Evolutionary conservation across 2,797 vertebrate genomes (phyloP).

Genomic region (Ctenopoma kingsleyae): DNA sequence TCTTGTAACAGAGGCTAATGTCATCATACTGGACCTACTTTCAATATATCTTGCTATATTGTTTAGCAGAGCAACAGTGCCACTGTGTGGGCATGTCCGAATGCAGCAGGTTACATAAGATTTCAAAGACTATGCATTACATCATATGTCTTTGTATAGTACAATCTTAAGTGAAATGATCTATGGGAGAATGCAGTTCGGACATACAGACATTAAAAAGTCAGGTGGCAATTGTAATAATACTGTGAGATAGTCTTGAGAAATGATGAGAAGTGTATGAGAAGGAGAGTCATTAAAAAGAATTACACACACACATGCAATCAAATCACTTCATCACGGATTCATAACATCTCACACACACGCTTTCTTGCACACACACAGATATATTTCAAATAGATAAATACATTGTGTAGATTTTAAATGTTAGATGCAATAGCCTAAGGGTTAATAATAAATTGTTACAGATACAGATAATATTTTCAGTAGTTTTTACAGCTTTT

Average conservation of each 20-base stretch:
- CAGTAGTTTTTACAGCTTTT: no score
- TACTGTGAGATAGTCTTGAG: not conserved
- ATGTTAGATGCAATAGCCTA: no score
- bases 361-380: not conserved
- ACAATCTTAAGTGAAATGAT: not conserved
- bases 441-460: no score
- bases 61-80: constrained; percentile 76
- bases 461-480: no score
- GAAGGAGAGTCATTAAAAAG: not conserved
- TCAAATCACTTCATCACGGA: not conserved
- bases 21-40: constrained; percentile 68
- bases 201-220: not conserved
- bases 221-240: not conserved
- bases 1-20: constrained; percentile 64
- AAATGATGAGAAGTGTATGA: not conserved
- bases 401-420: no score
- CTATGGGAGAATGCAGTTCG: not conserved
- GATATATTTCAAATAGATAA: not conserved
- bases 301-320: not conserved
- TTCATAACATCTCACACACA: not conserved
- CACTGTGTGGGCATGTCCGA: constrained; percentile 68
- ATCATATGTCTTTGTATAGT: constrained; percentile 56
- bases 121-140: constrained; percentile 63
- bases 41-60: not conserved
- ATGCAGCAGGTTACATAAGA: constrained; percentile 68